Base-by-base conservation (phyloP, 2,113 vertebrate genomes). In the Physeter macrocephalus region DNA sequence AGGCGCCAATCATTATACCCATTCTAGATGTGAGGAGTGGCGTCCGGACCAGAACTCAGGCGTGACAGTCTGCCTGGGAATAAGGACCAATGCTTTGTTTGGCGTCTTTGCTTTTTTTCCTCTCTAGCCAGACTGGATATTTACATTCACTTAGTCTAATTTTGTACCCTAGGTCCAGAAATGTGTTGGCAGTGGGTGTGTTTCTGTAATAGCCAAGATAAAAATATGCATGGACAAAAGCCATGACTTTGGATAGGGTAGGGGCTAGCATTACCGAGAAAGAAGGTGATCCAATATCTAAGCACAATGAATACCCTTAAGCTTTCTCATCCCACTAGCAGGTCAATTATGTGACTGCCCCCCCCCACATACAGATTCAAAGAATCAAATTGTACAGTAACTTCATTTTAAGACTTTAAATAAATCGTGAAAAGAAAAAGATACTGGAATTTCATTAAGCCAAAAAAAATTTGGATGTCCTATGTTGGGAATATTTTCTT, bases 161-260 rank as follows among this genome's bases (percentile, higher is more conserved):
- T 91, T 71, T 93, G 93, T 95, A 66, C 52, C 81, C 59, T 77
- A 77, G 31, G 59, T 93, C 66, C 94, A 96, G 39, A 91, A 94
- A 91, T 36, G 23, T 84, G 57, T 75, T 91, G 64, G 92, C 89
- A 78, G n/a, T 84, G 43, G 34, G 43, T 94, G 9, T 93, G 41
- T 93, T 94, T 93, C 93, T 90, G 13, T 80, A 93, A 97, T 31
- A 95, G 74, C 84, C 78, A 92, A 90, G 66, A 84, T 62, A 86
- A 80, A 93, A 86, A 75, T 75, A 97, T 62, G 57, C 34, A 54
- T 61, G 75, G 71, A 95, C 66, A 72, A 77, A 64, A 93, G 87
- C 74, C 84, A 87, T 21, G 62, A 72, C 80, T 96, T 71, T 87
- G 31, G 5, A 8, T 34, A 85, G 52, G 54, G 90, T n/a, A 77